These are phyloP conservation scores for Cygnus buccinator DNA, from an alignment of 2,113 vertebrate genomes.

Conservation along the genomic window DNA sequence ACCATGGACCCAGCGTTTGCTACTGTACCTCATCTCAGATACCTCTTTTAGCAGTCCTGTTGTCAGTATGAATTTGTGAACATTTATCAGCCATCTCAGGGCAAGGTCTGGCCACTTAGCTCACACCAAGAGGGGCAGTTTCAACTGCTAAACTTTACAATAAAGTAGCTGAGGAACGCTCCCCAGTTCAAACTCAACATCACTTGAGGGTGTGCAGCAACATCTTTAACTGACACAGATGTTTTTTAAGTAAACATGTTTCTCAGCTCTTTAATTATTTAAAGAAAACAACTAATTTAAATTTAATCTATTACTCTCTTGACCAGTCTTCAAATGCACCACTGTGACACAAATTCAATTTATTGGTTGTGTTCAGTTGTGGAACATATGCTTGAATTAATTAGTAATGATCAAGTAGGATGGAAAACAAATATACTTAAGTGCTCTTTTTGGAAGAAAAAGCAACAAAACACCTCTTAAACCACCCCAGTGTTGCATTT, in stretches of 20 bases:
- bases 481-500: background rate
- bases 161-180: fast-evolving
- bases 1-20: fast-evolving
- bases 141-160: background rate
- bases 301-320: background rate
- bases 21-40: background rate
- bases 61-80: background rate
- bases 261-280: background rate
- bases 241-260: background rate
- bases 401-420: background rate
- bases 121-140: background rate
- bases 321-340: background rate
- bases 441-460: background rate
- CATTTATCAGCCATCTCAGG: too few relatives aligned
- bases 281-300: background rate
- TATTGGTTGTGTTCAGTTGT: background rate
- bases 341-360: background rate
- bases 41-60: fast-evolving
- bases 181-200: background rate
- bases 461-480: background rate
- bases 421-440: background rate
- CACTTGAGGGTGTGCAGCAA: background rate
- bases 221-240: background rate
- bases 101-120: background rate
- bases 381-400: background rate